phyloP scores from a whole-genome alignment of 2,888 invertebrate genomes.

The Rapana venosa region DNA sequence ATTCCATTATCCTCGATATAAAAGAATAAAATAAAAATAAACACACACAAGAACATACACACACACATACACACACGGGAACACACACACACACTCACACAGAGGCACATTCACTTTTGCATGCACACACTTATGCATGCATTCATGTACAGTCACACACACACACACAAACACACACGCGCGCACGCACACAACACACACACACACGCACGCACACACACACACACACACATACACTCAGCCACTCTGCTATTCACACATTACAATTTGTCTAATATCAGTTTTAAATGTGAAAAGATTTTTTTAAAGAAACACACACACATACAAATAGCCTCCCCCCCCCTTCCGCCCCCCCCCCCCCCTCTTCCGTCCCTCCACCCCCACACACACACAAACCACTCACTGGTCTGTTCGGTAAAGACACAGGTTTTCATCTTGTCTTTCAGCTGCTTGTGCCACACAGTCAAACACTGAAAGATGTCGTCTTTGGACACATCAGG shows the following conservation, averaged over 20 bases:
- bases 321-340: background rate
- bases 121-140: background rate
- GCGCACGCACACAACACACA: background rate
- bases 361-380: background rate
- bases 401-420: constrained; percentile 14
- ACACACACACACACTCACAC: too few relatives aligned
- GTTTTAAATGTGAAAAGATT: too few relatives aligned
- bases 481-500: constrained; percentile 67
- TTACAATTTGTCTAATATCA: too few relatives aligned
- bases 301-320: background rate
- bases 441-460: constrained; percentile 52
- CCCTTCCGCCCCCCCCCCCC: constrained; percentile 27
- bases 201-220: background rate
- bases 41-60: too few relatives aligned
- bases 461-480: constrained; percentile 57
- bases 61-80: too few relatives aligned
- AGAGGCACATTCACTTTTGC: too few relatives aligned
- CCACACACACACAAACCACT: background rate
- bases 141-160: background rate
- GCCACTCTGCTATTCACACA: too few relatives aligned
- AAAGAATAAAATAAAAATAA: too few relatives aligned
- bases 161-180: too few relatives aligned
- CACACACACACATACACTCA: constrained; percentile 4
- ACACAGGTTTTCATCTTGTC: constrained; percentile 32
- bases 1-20: too few relatives aligned